A percentile compares a stretch with the other conserved stretches of the same genome.
Evolutionary conservation across 2,797 vertebrate species (phyloP).

Genomic region (Lagodon rhomboides): DNA sequence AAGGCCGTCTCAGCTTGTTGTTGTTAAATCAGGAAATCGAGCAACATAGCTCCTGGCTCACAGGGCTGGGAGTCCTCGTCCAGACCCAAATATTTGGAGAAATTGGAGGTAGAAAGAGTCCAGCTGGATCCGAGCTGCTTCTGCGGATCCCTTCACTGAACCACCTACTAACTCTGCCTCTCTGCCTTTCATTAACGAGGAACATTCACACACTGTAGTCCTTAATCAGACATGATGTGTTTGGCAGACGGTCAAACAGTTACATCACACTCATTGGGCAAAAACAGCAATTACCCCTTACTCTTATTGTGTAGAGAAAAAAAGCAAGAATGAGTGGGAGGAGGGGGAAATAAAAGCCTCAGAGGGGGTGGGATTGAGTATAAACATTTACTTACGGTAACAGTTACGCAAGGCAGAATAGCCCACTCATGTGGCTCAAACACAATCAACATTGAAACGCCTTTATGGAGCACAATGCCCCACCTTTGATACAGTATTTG

Average conservation of each 20-base stretch:
- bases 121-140: constrained; percentile 33
- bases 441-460: background rate
- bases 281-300: background rate
- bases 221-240: constrained; percentile 28
- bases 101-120: constrained; percentile 7
- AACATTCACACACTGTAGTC: background rate
- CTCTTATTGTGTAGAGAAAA: background rate
- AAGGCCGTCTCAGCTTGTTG: constrained; percentile 5
- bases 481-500: background rate
- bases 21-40: constrained; percentile 40
- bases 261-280: constrained; percentile 20
- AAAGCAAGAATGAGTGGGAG: background rate
- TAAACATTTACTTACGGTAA: background rate
- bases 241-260: constrained; percentile 33
- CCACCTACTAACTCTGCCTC: background rate
- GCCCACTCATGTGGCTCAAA: background rate
- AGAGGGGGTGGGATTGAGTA: background rate
- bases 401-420: background rate
- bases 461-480: background rate
- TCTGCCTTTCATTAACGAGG: constrained; percentile 41
- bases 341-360: background rate
- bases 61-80: constrained; percentile 25
- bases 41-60: constrained; percentile 24
- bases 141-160: constrained; percentile 3
- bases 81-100: constrained; percentile 69